Percentiles rank a stretch among this genome's conserved stretches.
Conservation (phyloP, 2,888 invertebrate genomes). For the Monoplex corrugatus region DNA sequence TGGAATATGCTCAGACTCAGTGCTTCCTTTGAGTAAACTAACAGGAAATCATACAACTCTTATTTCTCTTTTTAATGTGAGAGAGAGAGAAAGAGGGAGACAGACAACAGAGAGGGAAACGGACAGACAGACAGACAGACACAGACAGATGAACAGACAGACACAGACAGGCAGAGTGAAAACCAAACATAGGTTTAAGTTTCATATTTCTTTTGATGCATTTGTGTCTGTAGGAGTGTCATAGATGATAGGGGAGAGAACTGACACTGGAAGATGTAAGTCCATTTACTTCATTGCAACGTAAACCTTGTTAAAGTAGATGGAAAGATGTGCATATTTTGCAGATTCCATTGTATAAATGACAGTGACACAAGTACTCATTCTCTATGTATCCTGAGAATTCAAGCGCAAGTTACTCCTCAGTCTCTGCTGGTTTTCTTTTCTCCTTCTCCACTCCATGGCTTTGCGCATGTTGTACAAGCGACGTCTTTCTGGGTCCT, state of each 20-base stretch:
- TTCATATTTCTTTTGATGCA: no score
- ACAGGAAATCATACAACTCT: no score
- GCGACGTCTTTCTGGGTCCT: constrained; percentile 22
- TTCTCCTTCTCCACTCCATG: neutral
- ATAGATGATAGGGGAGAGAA: neutral
- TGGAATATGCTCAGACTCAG: no score
- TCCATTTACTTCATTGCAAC: no score
- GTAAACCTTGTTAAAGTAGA: no score
- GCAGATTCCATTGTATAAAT: no score
- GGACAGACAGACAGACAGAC: neutral
- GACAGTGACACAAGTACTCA: neutral
- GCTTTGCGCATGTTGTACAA: constrained; percentile 43
- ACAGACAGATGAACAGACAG: neutral
- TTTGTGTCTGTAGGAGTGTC: neutral
- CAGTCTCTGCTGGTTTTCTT: neutral
- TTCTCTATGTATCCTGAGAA: neutral
- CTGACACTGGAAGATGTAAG: no score
- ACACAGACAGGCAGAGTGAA: constrained; percentile 14
- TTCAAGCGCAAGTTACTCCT: neutral
- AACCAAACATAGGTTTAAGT: neutral
- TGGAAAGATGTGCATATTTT: no score
- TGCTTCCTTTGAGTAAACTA: neutral
- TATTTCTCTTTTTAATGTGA: neutral
- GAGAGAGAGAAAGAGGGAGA: constrained; percentile 8
- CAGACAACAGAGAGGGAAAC: no score